Evolutionary conservation across 2,113 vertebrate species (phyloP), one percentile per base, ranked within the genome.

Genomic region (Gymnorhina tibicen): DNA sequence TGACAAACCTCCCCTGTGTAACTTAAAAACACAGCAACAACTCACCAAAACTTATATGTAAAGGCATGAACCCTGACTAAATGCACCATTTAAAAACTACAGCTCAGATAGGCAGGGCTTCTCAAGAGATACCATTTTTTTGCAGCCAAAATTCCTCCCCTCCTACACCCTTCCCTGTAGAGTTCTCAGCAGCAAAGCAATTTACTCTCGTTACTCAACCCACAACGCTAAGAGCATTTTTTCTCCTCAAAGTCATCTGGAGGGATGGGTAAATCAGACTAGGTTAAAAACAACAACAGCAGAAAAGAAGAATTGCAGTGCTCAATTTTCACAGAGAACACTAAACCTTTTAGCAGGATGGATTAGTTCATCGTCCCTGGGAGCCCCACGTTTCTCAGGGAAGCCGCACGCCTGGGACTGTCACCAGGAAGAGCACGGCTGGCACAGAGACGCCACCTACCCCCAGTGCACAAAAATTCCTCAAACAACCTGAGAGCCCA

Each of bases 81-180:
- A 77, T 3, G 24, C 39, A 88, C n/a, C n/a, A 28, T 20, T 93
- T 80, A 53, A 77, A 80, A 94, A 33, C 16, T 60, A 21, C 55
- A 77, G 50, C 63, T 67, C 39, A 88, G 67, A 92, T 22, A 91
- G 59, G 72, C 59, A 95, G 64, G 42, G 80, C 68, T 94, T 91
- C 93, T 88, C 73, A 55, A 80, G 73, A 89, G 64, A 92, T 37
- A 76, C 2, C 26, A 3, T 4, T 8, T 42, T 88, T 91, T 85
- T 75, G 3, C 53, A 88, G 85, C 63, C 88, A 91, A 77, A 95
- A 89, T 95, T 95, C 93, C 73, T 95, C 63, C 55, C 79, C 79
- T 96, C 85, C 87, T 88, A 87, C 87, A 79, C 44, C 69, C 41
- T 85, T 89, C 70, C 74, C 81, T n/a, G 37, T 1, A 59, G 88